phyloP scores from a whole-genome alignment of 2,888 invertebrate genomes.

The Meghimatium bilineatum region DNA sequence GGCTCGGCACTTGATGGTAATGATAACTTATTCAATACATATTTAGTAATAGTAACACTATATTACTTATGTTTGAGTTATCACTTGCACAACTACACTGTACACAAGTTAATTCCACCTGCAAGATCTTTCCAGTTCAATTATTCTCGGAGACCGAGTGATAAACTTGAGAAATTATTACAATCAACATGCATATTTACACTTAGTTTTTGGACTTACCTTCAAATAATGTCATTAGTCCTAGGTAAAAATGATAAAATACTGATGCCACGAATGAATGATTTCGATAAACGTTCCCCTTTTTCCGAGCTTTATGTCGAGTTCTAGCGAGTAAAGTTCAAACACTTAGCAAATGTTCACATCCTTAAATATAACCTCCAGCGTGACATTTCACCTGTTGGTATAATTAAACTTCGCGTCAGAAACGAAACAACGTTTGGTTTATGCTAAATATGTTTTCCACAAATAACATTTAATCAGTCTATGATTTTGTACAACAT shows the following conservation, averaged over 20 bases:
- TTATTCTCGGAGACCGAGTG: too few relatives aligned
- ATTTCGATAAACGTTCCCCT: background rate
- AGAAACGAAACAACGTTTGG: background rate
- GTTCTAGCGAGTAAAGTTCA: background rate
- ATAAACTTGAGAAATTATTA: too few relatives aligned
- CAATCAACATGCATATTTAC: too few relatives aligned
- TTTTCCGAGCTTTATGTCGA: background rate
- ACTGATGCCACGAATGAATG: background rate
- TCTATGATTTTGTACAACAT: background rate
- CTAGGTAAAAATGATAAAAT: background rate
- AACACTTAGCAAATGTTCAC: background rate
- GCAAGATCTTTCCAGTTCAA: too few relatives aligned
- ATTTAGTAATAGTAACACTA: too few relatives aligned
- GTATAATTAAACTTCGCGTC: background rate
- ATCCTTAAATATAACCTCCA: conserved; percentile 9
- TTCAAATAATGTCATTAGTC: background rate
- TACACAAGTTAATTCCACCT: too few relatives aligned
- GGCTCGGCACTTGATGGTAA: too few relatives aligned
- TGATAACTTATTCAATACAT: too few relatives aligned
- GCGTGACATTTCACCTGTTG: background rate
- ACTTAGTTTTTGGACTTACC: background rate
- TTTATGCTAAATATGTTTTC: background rate
- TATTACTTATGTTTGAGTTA: too few relatives aligned
- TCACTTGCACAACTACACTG: too few relatives aligned
- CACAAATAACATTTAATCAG: background rate